Evolutionary conservation across 2,113 vertebrate species (phyloP).

Genomic region (Dinomys branickii): DNA sequence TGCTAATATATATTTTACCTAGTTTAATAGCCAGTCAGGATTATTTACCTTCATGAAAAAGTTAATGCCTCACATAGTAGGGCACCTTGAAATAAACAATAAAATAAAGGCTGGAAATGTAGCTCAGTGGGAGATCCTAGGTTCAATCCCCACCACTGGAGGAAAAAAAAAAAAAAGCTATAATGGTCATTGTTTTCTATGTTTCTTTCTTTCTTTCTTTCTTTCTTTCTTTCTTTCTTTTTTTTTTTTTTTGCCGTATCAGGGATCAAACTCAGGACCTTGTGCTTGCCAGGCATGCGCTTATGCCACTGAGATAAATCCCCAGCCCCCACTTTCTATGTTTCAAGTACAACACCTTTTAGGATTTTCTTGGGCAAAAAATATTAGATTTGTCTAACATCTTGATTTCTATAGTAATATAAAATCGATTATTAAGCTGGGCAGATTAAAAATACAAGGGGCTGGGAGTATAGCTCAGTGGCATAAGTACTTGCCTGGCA

Average conservation of each 20-base stretch:
- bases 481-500: no score
- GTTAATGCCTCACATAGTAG: not conserved
- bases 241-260: no score
- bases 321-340: no score
- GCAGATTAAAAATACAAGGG: not conserved
- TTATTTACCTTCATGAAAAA: not conserved
- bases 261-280: no score
- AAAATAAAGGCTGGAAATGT: not conserved
- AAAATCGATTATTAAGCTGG: not conserved
- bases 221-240: no score
- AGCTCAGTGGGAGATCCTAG: not conserved
- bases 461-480: no score
- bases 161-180: not conserved
- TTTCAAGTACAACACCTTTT: not conserved
- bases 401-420: not conserved
- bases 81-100: not conserved
- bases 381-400: not conserved
- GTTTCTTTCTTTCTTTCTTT: no score
- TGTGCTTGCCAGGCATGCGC: no score
- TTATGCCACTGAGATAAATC: no score
- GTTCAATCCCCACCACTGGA: not conserved
- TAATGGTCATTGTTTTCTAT: not conserved
- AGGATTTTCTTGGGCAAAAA: not conserved
- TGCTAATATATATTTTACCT: not conserved
- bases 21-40: not conserved